Evolutionary conservation across 2,888 invertebrate genomes (phyloP), one percentile per base, ranked within the genome.

Genomic region (Endotricha flammealis): DNA sequence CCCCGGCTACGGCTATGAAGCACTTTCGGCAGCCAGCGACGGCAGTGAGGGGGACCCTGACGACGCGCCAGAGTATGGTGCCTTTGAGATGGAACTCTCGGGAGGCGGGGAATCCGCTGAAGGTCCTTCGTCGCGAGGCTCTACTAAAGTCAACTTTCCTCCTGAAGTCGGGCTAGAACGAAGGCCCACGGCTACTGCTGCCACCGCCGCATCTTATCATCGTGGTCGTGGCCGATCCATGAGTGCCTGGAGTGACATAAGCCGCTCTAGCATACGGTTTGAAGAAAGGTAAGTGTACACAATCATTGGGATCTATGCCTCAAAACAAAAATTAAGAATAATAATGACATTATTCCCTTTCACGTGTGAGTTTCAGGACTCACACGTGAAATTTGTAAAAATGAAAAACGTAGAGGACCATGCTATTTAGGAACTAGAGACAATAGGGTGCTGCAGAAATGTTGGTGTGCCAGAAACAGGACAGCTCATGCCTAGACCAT

Each of bases 191-290:
- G 75, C 81, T 25, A 62, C 86, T 11, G 71, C 86, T 36, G 48
- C 85, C 27, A 64, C 85, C 29, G 65, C 83, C 28, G 82, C 88
- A 5, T 67, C 78, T 29, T 79, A 88, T 48, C 88, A 88, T 50
- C 77, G 89, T 10, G 88, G 83, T 43, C 88, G 80, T 68, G 94
- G 90, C 1, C 87, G 91, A 22, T 94, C 94, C 48, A 93, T 95
- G 93, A 95, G 94, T 63, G 94, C 93, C 23, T 95, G 95, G 95
- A 95, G 95, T 61, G 95, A 95, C 64, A 91, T 95, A 66, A 94
- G 94, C 60, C 89, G 94, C 38, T 94, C 93, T 50, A 94, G 94
- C 68, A 93, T 94, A 88, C 90, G 92, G 58, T 88, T 94, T 61
- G 93, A 93, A 50, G 93, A 93, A 71, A 91, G 93, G 93, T 93